These are phyloP conservation scores for Molothrus ater DNA, from an alignment of 2,797 vertebrate species.

Conservation along the genomic window DNA sequence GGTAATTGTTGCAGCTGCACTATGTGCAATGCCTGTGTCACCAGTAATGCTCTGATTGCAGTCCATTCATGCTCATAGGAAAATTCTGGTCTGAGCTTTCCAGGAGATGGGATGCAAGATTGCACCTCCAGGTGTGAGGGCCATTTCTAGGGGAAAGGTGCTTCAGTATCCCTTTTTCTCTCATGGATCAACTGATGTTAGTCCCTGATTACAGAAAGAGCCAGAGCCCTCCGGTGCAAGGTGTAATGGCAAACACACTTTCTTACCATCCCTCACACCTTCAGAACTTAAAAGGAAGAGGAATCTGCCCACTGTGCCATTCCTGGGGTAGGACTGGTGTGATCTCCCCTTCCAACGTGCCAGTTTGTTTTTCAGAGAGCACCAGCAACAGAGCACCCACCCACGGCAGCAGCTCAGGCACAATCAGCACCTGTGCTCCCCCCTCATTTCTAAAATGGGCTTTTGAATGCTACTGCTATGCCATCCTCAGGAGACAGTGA, in stretches of 20 bases:
- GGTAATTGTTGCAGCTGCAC: neutral
- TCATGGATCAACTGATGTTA: neutral
- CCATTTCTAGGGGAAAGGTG: neutral
- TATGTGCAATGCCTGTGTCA: neutral
- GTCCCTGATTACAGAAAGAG: neutral
- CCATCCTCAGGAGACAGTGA: neutral
- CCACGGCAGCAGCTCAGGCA: accelerated
- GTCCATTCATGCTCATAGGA: neutral
- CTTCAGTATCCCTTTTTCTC: neutral
- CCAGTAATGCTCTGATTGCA: neutral
- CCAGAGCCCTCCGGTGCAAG: neutral
- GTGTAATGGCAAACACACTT: neutral
- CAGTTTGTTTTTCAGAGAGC: neutral
- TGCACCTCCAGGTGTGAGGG: neutral
- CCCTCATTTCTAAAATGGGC: neutral
- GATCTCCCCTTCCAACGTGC: neutral
- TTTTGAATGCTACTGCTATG: neutral
- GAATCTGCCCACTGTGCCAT: neutral
- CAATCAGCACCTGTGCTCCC: neutral
- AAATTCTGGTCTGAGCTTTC: neutral
- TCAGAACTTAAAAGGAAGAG: neutral
- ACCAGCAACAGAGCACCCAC: neutral
- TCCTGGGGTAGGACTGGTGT: neutral
- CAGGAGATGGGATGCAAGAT: neutral
- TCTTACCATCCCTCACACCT: neutral